Evolutionary conservation across 2,888 invertebrate species (phyloP).

Genomic region (Matsumyia berberina): DNA sequence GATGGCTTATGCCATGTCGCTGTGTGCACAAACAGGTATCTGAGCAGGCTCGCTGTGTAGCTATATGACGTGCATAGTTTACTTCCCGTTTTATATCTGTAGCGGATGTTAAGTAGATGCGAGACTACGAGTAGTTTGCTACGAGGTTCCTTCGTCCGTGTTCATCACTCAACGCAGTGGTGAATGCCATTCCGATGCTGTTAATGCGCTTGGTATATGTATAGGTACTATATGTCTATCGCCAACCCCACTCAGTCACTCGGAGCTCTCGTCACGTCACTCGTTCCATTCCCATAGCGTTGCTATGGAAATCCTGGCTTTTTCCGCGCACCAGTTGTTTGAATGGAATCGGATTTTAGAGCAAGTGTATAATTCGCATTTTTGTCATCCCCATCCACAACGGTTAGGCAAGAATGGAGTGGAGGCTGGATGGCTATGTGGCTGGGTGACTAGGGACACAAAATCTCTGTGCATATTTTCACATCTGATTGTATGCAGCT

Average conservation of each 20-base stretch:
- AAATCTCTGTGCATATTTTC: slow-evolving; percentile 69
- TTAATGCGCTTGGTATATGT: slow-evolving; percentile 61
- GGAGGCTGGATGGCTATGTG: not conserved
- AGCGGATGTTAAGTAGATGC: slow-evolving; percentile 74
- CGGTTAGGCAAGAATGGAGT: slow-evolving; percentile 28
- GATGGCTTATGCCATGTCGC: slow-evolving; percentile 64
- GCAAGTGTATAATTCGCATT: slow-evolving; percentile 77
- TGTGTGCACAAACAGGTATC: slow-evolving; percentile 55
- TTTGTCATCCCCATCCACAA: slow-evolving; percentile 72
- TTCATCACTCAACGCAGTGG: slow-evolving; percentile 73
- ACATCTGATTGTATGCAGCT: slow-evolving; percentile 68
- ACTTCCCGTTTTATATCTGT: slow-evolving; percentile 72
- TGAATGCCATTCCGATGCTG: slow-evolving; percentile 72
- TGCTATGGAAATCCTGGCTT: slow-evolving; percentile 75
- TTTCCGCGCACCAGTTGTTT: slow-evolving; percentile 67
- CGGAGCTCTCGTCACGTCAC: slow-evolving; percentile 11
- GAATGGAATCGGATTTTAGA: slow-evolving; percentile 75
- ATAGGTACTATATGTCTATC: slow-evolving; percentile 14
- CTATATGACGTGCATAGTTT: slow-evolving; percentile 62
- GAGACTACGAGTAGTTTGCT: slow-evolving; percentile 50
- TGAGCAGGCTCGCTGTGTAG: slow-evolving; percentile 23
- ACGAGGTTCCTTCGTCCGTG: slow-evolving; percentile 51
- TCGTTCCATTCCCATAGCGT: slow-evolving; percentile 58
- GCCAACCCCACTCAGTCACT: slow-evolving; percentile 26
- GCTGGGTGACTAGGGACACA: slow-evolving; percentile 17